These are phyloP conservation scores for Noctua fimbriata DNA, from an alignment of 2,888 invertebrate species.

Conservation along the genomic window DNA sequence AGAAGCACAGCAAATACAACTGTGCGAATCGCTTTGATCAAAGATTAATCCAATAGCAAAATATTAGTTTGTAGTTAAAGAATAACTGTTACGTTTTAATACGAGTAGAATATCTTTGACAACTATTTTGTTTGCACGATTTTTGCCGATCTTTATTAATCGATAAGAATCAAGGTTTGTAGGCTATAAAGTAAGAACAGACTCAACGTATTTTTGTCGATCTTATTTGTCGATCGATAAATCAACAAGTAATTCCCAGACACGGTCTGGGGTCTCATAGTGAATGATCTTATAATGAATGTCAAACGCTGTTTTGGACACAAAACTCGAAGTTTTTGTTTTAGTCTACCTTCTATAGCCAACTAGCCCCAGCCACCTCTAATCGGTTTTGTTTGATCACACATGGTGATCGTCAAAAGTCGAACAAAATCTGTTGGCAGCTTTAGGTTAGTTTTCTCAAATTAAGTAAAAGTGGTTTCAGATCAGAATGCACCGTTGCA, in stretches of 20 bases:
- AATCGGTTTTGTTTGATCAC: not conserved
- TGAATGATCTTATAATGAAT: not conserved
- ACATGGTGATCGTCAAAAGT: not conserved
- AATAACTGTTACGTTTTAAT: not conserved
- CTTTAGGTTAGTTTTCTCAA: not conserved
- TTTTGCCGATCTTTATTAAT: not conserved
- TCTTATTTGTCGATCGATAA: not conserved
- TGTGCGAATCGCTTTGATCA: slow-evolving; percentile 43
- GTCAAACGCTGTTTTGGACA: not conserved
- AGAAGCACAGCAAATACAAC: slow-evolving; percentile 73
- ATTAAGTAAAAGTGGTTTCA: not conserved
- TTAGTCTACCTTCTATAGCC: too few species aligned
- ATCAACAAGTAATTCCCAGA: not conserved
- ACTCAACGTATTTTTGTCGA: not conserved
- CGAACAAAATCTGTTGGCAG: not conserved
- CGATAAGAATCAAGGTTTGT: not conserved
- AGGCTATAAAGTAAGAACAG: not conserved
- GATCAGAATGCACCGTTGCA: not conserved
- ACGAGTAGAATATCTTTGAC: not conserved
- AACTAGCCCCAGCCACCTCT: not conserved
- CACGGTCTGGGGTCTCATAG: not conserved
- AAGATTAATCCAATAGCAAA: slow-evolving; percentile 42
- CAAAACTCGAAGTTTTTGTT: not conserved
- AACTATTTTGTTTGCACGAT: not conserved
- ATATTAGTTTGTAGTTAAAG: not conserved